These are phyloP conservation scores for Tapirus indicus DNA, from an alignment of 2,797 vertebrate genomes.

Conservation along the genomic window DNA sequence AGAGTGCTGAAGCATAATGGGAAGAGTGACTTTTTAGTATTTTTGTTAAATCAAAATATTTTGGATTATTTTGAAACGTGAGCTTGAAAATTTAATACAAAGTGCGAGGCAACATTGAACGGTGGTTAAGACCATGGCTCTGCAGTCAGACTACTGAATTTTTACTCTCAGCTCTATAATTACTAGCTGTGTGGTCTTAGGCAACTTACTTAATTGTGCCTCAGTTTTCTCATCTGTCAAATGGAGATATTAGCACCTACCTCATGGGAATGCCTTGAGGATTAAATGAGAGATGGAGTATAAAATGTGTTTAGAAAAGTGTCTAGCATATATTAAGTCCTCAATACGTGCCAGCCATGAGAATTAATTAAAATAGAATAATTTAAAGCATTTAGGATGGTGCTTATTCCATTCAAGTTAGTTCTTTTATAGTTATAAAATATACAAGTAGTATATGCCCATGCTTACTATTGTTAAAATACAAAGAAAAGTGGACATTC, in stretches of 20 bases:
- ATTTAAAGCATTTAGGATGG: background rate
- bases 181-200: background rate
- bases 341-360: background rate
- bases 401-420: background rate
- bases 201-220: background rate
- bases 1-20: background rate
- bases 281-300: background rate
- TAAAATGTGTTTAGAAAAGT: background rate
- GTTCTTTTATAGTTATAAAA: background rate
- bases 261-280: background rate
- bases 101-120: background rate
- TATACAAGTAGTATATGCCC: background rate
- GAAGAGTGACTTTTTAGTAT: background rate
- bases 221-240: background rate
- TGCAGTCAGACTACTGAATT: background rate
- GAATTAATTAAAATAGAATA: background rate
- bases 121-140: background rate
- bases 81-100: constrained; percentile 1
- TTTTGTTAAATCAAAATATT: too few relatives aligned
- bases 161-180: background rate
- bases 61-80: background rate
- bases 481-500: background rate
- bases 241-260: background rate
- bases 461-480: background rate
- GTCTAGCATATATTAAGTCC: background rate